A percentile compares a stretch with the other conserved stretches of the same genome.
Evolutionary conservation across 2,113 vertebrate species (phyloP).

Genomic region (Zeus faber): DNA sequence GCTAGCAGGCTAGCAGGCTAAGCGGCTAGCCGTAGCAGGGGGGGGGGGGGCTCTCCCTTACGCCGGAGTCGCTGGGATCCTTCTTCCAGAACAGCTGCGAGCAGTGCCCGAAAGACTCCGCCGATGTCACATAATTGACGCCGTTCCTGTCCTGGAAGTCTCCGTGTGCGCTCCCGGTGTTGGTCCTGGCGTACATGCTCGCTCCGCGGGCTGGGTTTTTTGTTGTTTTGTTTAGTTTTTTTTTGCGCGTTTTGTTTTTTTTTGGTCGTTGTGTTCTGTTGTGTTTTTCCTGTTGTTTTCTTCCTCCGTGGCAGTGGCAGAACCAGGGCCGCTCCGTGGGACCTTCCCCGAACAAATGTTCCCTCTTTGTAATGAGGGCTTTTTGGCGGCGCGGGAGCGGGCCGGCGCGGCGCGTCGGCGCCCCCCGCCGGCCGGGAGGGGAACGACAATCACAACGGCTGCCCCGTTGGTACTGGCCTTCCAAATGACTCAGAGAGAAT

Average conservation of each 20-base stretch:
- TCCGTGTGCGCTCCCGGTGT: constrained; percentile 63
- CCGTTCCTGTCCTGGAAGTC: constrained; percentile 70
- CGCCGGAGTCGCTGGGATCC: constrained; percentile 71
- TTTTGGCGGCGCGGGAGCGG: constrained; percentile 57
- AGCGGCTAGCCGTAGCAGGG: constrained; percentile 33
- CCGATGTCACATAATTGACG: constrained; percentile 69
- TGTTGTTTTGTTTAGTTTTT: constrained; percentile 29
- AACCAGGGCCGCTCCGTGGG: constrained; percentile 64
- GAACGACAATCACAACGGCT: not conserved
- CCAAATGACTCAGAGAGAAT: too few relatives aligned
- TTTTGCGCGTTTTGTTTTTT: too few relatives aligned
- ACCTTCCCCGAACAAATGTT: constrained; percentile 67
- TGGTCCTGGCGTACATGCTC: constrained; percentile 69
- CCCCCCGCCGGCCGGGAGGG: constrained; percentile 49
- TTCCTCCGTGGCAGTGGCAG: constrained; percentile 50
- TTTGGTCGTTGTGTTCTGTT: too few relatives aligned
- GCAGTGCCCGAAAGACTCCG: constrained; percentile 71
- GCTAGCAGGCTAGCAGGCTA: too few relatives aligned
- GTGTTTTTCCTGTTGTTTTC: constrained; percentile 22
- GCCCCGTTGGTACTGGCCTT: too few relatives aligned
- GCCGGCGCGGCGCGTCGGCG: constrained; percentile 12
- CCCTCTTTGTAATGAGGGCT: constrained; percentile 56
- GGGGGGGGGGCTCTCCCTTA: too few relatives aligned
- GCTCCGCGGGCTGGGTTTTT: too few relatives aligned
- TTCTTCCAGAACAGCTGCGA: constrained; percentile 75